Evolutionary conservation across 1,140 invertebrate species (phyloP), one percentile per base, ranked within the genome.

Genomic region (Drosophila jambulina): DNA sequence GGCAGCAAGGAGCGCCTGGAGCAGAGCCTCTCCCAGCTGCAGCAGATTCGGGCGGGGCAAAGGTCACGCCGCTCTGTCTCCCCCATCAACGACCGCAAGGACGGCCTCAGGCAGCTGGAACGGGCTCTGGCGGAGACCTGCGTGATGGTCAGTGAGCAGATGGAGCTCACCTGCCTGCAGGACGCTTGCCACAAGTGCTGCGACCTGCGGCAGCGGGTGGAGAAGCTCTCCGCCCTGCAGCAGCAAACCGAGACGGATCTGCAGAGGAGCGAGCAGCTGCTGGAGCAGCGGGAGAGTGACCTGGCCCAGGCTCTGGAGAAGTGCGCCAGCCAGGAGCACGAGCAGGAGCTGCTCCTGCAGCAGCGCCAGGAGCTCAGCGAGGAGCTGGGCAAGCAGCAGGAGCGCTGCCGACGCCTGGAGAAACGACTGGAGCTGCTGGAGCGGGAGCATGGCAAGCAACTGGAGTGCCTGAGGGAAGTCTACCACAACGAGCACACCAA

Each of bases 391-490:
- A 93, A 91, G 61, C 94, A 95, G 68, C 93, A 94, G 42, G 95
- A 96, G 77, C 94, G 95, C 23, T 95, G 95, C n/a, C 94, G 94
- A 62, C 95, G 95, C 45, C 90, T 97, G 48, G 95, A 96, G 86
- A 94, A 95, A 32, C 93, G 95, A 19, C 92, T 96, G 10, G 95
- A 95, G 78, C 94, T 95, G 15, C 94, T 97, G 68, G 96, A 97
- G 85, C 95, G 95, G 3, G 96, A 97, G 91, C 96, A 97, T 91
- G 95, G 95, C 5, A 96, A 95, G 68, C 96, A 97, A 88, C 94
- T 97, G 40, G 96, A 97, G 77, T 96, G 95, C 75, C 90, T 97
- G 36, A 93, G 95, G 7, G 94, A 95, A 7, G 96, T 95, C 10
- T 97, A 96, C 93, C 95, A 94, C 93, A 95, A 94, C 91, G 94